phyloP scores from a whole-genome alignment of 2,888 invertebrate species.

The Cabera pusaria region DNA sequence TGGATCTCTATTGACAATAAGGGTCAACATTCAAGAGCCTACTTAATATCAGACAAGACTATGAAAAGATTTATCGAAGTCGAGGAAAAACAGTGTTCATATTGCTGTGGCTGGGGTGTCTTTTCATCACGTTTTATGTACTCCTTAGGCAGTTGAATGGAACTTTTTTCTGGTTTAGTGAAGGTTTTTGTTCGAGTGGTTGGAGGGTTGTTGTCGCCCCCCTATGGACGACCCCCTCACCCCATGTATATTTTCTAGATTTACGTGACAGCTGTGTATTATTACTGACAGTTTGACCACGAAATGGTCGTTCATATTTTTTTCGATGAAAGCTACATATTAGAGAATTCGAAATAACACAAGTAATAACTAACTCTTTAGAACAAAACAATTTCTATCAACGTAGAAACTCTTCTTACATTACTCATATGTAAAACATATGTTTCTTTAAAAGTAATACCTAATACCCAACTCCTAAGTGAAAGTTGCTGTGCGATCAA shows the following conservation, averaged over 20 bases:
- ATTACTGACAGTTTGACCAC: constrained; percentile 8
- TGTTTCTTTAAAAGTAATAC: too few relatives aligned
- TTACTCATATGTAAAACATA: too few relatives aligned
- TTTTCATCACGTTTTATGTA: constrained; percentile 58
- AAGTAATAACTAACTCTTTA: too few relatives aligned
- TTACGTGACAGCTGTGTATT: constrained; percentile 13
- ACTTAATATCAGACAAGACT: constrained; percentile 27
- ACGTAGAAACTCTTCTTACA: too few relatives aligned
- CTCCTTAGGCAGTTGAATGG: constrained; percentile 52
- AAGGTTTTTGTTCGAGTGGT: constrained; percentile 46
- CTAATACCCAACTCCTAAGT: too few relatives aligned
- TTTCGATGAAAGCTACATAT: too few relatives aligned
- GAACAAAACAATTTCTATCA: too few relatives aligned
- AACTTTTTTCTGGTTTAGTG: constrained; percentile 56
- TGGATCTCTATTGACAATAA: constrained; percentile 22
- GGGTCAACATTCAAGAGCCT: constrained; percentile 26
- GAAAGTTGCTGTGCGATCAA: background rate
- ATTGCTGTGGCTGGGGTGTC: constrained; percentile 45
- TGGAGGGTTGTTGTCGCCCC: constrained; percentile 33
- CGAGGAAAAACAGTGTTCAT: constrained; percentile 45
- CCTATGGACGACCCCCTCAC: constrained; percentile 18
- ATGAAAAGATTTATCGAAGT: constrained; percentile 37
- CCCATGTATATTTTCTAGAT: constrained; percentile 17
- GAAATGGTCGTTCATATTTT: constrained; percentile 6
- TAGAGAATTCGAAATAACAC: too few relatives aligned